Evolutionary conservation across 1,140 invertebrate species (phyloP).

Genomic region (Drosophila melanica): DNA sequence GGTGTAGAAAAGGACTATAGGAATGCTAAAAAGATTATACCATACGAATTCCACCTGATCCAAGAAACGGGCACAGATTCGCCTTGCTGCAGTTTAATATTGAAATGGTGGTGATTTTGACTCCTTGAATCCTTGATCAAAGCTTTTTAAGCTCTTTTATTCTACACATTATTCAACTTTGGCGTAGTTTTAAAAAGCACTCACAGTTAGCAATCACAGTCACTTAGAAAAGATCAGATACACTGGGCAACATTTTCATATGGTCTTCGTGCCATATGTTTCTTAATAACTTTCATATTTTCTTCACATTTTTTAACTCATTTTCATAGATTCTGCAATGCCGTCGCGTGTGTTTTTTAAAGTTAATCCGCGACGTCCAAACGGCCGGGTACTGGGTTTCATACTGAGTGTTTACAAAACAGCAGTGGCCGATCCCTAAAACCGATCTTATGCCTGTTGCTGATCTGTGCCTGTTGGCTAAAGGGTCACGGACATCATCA

Average conservation of each 20-base stretch:
- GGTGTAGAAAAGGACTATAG: too few species aligned
- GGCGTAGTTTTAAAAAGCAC: neutral
- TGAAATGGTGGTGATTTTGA: neutral
- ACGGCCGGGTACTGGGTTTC: slow-evolving; percentile 63
- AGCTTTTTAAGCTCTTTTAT: neutral
- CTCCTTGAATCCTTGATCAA: neutral
- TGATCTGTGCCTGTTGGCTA: slow-evolving; percentile 59
- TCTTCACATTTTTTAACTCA: slow-evolving; percentile 47
- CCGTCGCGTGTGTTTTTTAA: slow-evolving; percentile 40
- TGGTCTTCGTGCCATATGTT: slow-evolving; percentile 19
- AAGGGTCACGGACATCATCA: slow-evolving; percentile 74
- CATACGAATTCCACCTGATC: too few species aligned
- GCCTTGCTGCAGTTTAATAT: neutral
- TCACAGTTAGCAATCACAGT: neutral
- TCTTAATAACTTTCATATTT: slow-evolving; percentile 49
- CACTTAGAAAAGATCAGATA: neutral
- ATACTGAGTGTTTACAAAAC: slow-evolving; percentile 84
- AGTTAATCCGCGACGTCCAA: slow-evolving; percentile 71
- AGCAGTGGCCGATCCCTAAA: slow-evolving; percentile 59
- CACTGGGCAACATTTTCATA: slow-evolving; percentile 43
- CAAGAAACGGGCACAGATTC: too few species aligned
- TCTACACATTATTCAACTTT: neutral
- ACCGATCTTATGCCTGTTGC: slow-evolving; percentile 34
- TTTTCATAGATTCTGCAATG: slow-evolving; percentile 32
- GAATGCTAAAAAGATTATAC: too few species aligned